Percentiles rank a stretch among this genome's conserved stretches.
These are phyloP conservation scores for Trachelus stipa DNA, from an alignment of 2,888 invertebrate genomes.

Conservation along the genomic window DNA sequence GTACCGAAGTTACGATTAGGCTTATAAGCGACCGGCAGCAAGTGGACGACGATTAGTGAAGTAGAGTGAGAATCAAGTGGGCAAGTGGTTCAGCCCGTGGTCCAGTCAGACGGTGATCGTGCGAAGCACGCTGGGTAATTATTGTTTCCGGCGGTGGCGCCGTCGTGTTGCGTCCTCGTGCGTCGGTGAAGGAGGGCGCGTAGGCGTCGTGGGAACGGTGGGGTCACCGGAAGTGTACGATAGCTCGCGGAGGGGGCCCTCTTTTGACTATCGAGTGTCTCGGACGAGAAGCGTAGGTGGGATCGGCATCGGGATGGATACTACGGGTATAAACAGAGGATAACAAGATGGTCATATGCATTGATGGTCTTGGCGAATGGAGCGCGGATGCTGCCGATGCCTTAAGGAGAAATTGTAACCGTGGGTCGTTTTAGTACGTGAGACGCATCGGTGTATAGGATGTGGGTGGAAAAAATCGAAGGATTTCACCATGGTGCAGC, in stretches of 20 bases:
- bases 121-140: not conserved
- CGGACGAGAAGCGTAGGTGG: conserved; percentile 29
- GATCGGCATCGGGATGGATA: conserved; percentile 28
- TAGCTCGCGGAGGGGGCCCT: not conserved
- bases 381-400: not conserved
- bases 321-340: conserved; percentile 5
- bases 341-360: not conserved
- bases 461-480: not conserved
- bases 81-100: not conserved
- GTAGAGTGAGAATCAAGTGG: not conserved
- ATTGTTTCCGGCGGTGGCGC: not conserved
- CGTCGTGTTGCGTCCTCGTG: conserved; percentile 6
- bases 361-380: not conserved
- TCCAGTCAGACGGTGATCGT: not conserved
- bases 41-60: not conserved
- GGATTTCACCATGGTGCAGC: not conserved
- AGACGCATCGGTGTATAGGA: not conserved
- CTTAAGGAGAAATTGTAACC: not conserved
- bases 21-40: not conserved
- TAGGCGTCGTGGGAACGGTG: conserved; percentile 24
- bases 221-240: conserved; percentile 21
- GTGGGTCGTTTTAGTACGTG: not conserved
- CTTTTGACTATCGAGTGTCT: conserved; percentile 14
- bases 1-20: not conserved
- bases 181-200: conserved; percentile 10